phyloP scores from a whole-genome alignment of 1,140 invertebrate genomes.

The Alviniconcha marisindica region DNA sequence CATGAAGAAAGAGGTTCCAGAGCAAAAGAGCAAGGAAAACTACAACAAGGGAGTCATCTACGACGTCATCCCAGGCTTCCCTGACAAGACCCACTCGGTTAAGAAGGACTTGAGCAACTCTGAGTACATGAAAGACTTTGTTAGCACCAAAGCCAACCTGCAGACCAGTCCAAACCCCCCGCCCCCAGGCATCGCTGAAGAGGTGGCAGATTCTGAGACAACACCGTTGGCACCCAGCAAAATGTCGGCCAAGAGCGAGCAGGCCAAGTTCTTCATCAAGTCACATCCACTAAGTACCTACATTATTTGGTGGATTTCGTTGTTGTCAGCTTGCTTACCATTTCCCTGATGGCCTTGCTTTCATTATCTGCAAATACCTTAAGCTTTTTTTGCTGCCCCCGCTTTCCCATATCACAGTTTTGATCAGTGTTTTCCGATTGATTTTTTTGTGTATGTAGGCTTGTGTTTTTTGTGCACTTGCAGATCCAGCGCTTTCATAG shows the following conservation, averaged over 20 bases:
- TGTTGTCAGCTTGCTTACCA: neutral
- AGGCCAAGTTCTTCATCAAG: slow-evolving; percentile 47
- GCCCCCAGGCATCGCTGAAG: slow-evolving; percentile 46
- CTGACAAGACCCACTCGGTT: slow-evolving; percentile 41
- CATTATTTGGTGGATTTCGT: slow-evolving; percentile 22
- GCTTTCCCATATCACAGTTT: too few relatives aligned
- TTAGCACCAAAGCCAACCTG: slow-evolving; percentile 55
- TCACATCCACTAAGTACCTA: slow-evolving; percentile 58
- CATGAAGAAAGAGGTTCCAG: slow-evolving; percentile 15
- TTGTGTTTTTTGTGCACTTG: neutral
- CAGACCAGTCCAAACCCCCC: slow-evolving; percentile 66
- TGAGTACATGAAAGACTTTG: slow-evolving; percentile 42
- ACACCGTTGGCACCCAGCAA: slow-evolving; percentile 24
- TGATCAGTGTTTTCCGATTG: neutral
- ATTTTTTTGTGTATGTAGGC: neutral
- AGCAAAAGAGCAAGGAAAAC: slow-evolving; percentile 19
- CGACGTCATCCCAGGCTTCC: neutral
- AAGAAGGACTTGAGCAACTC: slow-evolving; percentile 46
- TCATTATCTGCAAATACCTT: too few relatives aligned
- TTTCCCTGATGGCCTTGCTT: too few relatives aligned
- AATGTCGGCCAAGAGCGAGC: neutral
- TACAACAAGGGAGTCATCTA: slow-evolving; percentile 40
- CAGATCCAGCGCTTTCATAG: too few relatives aligned
- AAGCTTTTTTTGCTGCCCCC: too few relatives aligned
- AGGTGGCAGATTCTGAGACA: slow-evolving; percentile 18